These are phyloP conservation scores for Netelia fuscicornis DNA, from an alignment of 2,888 invertebrate species.

Conservation along the genomic window DNA sequence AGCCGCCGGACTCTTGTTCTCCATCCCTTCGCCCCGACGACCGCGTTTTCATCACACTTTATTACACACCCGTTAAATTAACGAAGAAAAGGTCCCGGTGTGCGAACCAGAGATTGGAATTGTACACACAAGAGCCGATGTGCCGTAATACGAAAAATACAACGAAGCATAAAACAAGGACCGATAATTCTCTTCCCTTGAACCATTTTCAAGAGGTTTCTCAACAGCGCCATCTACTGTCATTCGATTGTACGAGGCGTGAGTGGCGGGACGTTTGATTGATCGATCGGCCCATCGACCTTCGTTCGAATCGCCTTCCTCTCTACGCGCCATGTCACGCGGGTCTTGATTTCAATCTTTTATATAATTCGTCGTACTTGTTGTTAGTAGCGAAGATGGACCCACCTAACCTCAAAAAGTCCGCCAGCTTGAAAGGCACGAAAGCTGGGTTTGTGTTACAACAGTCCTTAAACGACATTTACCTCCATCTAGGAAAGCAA, in stretches of 20 bases:
- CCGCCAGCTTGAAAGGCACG: no score
- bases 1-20: constrained; percentile 45
- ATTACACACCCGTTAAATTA: constrained; percentile 70
- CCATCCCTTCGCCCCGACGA: constrained; percentile 51
- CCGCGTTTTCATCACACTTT: constrained; percentile 69
- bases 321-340: constrained; percentile 4
- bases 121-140: constrained; percentile 48
- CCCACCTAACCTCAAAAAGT: no score
- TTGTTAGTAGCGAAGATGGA: no score
- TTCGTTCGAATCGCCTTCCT: constrained; percentile 47
- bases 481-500: no score
- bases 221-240: constrained; percentile 16
- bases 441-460: no score
- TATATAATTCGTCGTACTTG: constrained; percentile 5
- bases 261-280: constrained; percentile 44
- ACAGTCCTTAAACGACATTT: no score
- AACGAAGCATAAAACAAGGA: constrained; percentile 58
- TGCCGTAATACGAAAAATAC: constrained; percentile 9
- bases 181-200: constrained; percentile 60
- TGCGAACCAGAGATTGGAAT: constrained; percentile 44
- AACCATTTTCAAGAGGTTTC: constrained; percentile 41
- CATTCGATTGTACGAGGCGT: constrained; percentile 49
- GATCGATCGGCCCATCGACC: constrained; percentile 59
- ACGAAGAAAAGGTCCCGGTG: constrained; percentile 63
- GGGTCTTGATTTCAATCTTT: constrained; percentile 45